Percentiles rank a stretch among this genome's conserved stretches.
phyloP scores from a whole-genome alignment of 1,140 invertebrate genomes.

The Atta texana region DNA sequence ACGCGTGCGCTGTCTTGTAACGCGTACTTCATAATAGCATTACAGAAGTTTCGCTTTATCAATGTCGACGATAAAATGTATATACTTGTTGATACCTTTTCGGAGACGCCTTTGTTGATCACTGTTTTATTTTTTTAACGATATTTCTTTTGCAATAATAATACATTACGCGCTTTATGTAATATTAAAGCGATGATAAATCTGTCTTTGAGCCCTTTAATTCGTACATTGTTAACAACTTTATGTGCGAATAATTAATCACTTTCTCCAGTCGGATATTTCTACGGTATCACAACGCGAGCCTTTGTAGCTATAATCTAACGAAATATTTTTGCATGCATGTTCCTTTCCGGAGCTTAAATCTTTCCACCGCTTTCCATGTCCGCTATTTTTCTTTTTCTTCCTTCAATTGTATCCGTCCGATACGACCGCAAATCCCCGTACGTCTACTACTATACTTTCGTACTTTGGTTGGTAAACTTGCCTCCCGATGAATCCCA shows the following conservation, averaged over 20 bases:
- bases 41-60: conserved; percentile 57
- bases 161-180: conserved; percentile 27
- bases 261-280: background rate
- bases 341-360: background rate
- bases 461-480: conserved; percentile 51
- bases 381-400: background rate
- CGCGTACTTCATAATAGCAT: conserved; percentile 53
- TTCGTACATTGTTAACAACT: conserved; percentile 20
- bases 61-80: conserved; percentile 50
- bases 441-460: conserved; percentile 29
- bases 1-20: conserved; percentile 46
- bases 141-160: background rate
- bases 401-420: background rate
- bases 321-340: background rate
- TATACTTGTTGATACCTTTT: conserved; percentile 38
- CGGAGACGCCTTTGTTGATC: background rate
- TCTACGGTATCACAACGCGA: background rate
- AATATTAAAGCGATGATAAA: conserved; percentile 41
- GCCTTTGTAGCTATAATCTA: background rate
- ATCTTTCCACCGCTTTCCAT: background rate
- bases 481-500: conserved; percentile 51
- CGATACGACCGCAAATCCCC: conserved; percentile 36
- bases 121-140: conserved; percentile 34
- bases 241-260: conserved; percentile 28
- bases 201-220: background rate